Base-by-base conservation (phyloP, 1,140 invertebrate species). In the Maconellicoccus hirsutus region DNA sequence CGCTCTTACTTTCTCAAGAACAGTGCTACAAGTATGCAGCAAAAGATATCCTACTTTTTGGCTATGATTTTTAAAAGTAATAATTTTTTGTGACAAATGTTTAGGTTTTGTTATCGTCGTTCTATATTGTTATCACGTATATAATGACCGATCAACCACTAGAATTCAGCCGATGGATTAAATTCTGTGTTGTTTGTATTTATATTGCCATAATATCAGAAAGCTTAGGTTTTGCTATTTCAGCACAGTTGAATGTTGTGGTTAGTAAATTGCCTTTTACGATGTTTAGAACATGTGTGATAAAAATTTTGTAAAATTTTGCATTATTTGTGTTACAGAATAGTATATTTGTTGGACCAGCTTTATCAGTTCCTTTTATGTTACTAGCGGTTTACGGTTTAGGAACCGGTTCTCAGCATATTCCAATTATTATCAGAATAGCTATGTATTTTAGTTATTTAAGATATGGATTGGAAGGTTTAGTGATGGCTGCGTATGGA, bases 391-490 rank as follows among this genome's bases (percentile, higher is more conserved):
- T 89, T 0, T 89, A 91, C 78, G 89, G 89, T 69, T 84, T 91
- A 66, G 90, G 90, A 0, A 83, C 80, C 69, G 85, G 85, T 0
- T 84, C 83, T 61, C 80, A 79, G 4, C 81, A 84, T 1, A 79
- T 88, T 71, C 89, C 91, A 0, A 79, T 87, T 0, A 82, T 90
- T 72, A 84, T 88, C 77, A 80, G 84, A 71, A 80, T 92, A 75
- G 80, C 90, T 0, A 90, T 94, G 81, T 87, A 91, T 74, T 81
- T 88, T n/a, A 94, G 92, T 73, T 96, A 90, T 77, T 83, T 95
- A 69, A 84, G 92, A 42, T 89, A 89, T 75, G 84, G 84, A 4
- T 82, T 95, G 38, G 91, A 96, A 78, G 90, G 88, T 1, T 81
- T 93, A 0, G 83, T 92, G 0, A 83, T 86, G 1, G 84, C 91